Evolutionary conservation across 2,113 vertebrate species (phyloP).

Genomic region (Sebastes fasciatus): DNA sequence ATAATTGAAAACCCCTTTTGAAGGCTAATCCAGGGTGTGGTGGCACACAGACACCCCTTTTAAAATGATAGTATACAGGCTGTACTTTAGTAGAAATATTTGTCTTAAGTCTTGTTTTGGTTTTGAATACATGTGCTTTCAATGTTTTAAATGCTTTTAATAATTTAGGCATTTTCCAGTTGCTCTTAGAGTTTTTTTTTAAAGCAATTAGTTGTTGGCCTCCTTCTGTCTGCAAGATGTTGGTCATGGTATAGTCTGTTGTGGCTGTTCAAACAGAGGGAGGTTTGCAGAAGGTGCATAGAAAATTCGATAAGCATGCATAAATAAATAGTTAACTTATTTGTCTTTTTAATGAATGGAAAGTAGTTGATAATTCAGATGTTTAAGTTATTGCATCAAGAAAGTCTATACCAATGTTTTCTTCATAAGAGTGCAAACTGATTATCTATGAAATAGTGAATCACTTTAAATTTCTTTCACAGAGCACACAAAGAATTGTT

Average conservation of each 20-base stretch:
- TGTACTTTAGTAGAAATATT: background rate
- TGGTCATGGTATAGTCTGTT: background rate
- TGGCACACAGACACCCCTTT: constrained; percentile 13
- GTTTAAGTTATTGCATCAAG: background rate
- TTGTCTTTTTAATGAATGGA: background rate
- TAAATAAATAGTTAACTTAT: background rate
- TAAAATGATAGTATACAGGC: background rate
- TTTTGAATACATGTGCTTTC: background rate
- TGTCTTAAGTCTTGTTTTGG: background rate
- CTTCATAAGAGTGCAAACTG: background rate
- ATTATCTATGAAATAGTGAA: background rate
- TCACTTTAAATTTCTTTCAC: constrained; percentile 22
- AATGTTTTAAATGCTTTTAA: background rate
- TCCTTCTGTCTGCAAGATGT: background rate
- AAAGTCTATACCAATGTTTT: background rate
- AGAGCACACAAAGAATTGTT: constrained; percentile 80
- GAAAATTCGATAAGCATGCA: background rate
- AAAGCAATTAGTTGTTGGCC: background rate
- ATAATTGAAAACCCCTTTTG: constrained; percentile 76
- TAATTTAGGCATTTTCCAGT: constrained; percentile 11
- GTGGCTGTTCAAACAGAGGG: background rate
- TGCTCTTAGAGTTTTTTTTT: background rate
- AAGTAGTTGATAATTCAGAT: background rate
- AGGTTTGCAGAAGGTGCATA: background rate
- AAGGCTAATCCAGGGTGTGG: constrained; percentile 55